Base-by-base conservation (phyloP, 2,888 invertebrate species). In the Drosophila fungiperda region DNA sequence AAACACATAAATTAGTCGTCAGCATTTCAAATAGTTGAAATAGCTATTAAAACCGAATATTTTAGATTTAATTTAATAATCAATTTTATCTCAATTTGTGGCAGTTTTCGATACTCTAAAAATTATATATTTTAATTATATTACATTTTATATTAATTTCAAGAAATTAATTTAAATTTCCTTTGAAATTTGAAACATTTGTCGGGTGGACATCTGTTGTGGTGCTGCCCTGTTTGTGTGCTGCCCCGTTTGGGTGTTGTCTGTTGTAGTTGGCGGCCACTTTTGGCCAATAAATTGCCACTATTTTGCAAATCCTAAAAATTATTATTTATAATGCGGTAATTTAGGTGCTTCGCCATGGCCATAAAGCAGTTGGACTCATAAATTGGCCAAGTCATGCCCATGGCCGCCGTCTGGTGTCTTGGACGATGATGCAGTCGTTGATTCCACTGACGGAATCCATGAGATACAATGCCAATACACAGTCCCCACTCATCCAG, bases 301-400 rank as follows among this genome's bases (percentile, higher is more conserved):
- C 59, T 75, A 65, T 73, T 75, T 72, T 71, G 67, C 76, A 82
- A 79, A 82, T 82, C 87, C 81, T 89, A 89, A 89, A 90, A 90
- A 82, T 82, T 85, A 88, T 87, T 89, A 89, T 90, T 90, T 90
- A 89, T 84, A 82, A 87, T 75, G 78, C 83, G 80, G 82, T 79
- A 82, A 86, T 82, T 82, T 82, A 68, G 76, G 70, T 77, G 76
- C 76, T 81, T 70, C 55, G 71, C 73, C 74, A 70, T 72, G 73
- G 80, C 81, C 82, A 83, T 87, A 88, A 85, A 87, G 85, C 80
- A 69, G 83, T 73, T 83, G 82, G 82, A 82, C 73, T 80, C 80
- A 83, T 89, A 87, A 87, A 87, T 80, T 83, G 80, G 63, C 73
- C 36, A 20, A 54, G 64, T 72, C 78, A 71, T 64, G 61, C 49